phyloP scores from a whole-genome alignment of 2,113 vertebrate species.

The Felis catus region DNA sequence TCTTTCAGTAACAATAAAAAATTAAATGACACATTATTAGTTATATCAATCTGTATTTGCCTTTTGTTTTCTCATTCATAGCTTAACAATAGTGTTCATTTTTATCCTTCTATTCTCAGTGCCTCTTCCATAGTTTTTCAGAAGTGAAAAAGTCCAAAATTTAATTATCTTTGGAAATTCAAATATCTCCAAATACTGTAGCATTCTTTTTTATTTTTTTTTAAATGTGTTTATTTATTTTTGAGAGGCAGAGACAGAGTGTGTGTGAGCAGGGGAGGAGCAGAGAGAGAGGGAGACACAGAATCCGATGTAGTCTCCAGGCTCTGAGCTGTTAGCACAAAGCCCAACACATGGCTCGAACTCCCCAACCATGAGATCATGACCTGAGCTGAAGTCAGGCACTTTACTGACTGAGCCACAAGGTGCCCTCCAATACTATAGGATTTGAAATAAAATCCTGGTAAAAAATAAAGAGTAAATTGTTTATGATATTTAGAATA shows the following conservation, averaged over 20 bases:
- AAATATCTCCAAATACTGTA: neutral
- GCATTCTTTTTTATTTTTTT: too few species aligned
- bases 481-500: neutral
- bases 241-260: too few species aligned
- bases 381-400: too few species aligned
- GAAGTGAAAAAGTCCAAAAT: constrained; percentile 74
- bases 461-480: constrained; percentile 37
- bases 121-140: constrained; percentile 81
- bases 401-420: too few species aligned
- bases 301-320: too few species aligned
- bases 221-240: too few species aligned
- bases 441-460: neutral
- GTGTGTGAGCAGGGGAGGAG: too few species aligned
- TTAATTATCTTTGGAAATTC: constrained; percentile 29
- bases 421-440: neutral
- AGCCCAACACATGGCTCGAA: too few species aligned
- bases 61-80: constrained; percentile 77
- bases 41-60: constrained; percentile 64
- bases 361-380: too few species aligned
- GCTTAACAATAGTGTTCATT: constrained; percentile 56
- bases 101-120: constrained; percentile 64
- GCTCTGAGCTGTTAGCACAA: too few species aligned
- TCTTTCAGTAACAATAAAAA: neutral
- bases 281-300: too few species aligned
- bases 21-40: neutral